phyloP scores from a whole-genome alignment of 1,140 invertebrate genomes.

The Trichogramma pretiosum region DNA sequence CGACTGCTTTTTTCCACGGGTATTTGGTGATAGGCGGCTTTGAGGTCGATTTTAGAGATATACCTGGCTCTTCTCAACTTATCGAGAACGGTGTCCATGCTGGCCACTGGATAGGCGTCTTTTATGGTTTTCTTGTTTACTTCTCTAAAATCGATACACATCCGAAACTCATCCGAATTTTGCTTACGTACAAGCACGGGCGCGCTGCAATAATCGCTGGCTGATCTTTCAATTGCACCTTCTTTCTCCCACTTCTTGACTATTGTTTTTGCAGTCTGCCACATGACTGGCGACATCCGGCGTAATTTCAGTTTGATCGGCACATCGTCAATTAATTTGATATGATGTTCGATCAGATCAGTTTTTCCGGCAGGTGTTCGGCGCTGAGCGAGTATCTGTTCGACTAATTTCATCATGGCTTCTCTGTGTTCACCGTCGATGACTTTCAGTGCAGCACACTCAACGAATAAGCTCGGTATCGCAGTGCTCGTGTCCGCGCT shows the following conservation, averaged over 20 bases:
- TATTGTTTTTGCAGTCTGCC: slow-evolving; percentile 13
- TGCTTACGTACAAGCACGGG: slow-evolving; percentile 41
- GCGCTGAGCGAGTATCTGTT: neutral
- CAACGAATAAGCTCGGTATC: too few species aligned
- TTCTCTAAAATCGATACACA: slow-evolving; percentile 32
- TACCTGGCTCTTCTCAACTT: slow-evolving; percentile 25
- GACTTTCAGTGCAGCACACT: too few species aligned
- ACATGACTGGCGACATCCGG: slow-evolving; percentile 21
- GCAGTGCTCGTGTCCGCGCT: too few species aligned
- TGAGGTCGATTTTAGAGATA: slow-evolving; percentile 24
- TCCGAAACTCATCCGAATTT: slow-evolving; percentile 34
- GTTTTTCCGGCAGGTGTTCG: neutral
- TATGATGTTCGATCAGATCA: slow-evolving; percentile 23
- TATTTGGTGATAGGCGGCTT: slow-evolving; percentile 30
- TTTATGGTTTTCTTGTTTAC: neutral
- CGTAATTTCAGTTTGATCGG: slow-evolving; percentile 29
- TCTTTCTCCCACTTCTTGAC: slow-evolving; percentile 20
- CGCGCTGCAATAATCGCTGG: slow-evolving; percentile 32
- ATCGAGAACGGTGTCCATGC: slow-evolving; percentile 29
- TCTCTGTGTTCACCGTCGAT: too few species aligned
- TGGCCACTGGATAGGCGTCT: slow-evolving; percentile 26
- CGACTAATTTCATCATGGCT: neutral
- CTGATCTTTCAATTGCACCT: slow-evolving; percentile 29
- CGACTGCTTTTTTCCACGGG: slow-evolving; percentile 23
- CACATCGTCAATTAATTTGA: slow-evolving; percentile 23